Base-by-base conservation (phyloP, 2,797 vertebrate species). In the Linurgus olivaceus region DNA sequence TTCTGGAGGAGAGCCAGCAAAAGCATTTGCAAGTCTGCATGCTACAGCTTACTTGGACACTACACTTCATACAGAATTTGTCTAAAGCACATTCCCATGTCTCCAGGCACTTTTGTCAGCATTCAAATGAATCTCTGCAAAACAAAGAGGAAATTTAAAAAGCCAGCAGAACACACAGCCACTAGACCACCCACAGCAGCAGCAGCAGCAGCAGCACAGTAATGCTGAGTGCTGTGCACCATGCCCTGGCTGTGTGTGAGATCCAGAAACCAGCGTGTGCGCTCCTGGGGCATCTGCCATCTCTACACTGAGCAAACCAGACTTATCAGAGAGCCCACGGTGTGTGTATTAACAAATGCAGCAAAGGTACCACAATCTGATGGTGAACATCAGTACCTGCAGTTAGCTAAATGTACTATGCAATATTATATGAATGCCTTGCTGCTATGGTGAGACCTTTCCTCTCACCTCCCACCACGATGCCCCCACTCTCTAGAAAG, bases 1-100 rank as follows among this genome's bases (percentile, higher is more conserved):
- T 86, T 71, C 81, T 94, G 84, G 92, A 89, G 66, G 29, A 75
- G 11, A 54, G 72, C 80, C 91, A 94, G 71, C 40, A 94, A 93
- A 93, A 91, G 68, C 87, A 91, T 95, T 94, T 95, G 73, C 87
- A 92, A 77, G 51, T 42, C 93, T 94, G 67, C 5, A 4, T 90
- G 73, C 79, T 76, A 13, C 57, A 85, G 37, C 67, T 90, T 82
- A 76, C 62, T 92, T 51, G 55, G 58, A 79, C 68, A 62, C 65
- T 87, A 52, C 66, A 31, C 26, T 92, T 94, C 70, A 93, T 73
- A 79, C 28, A 92, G 59, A 57, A 59, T 25, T 91, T 93, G 57
- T 88, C 88, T 86, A 67, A 85, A 83, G 80, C 68, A 88, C 71
- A 59, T 81, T 93, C 73, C 62, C 38, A 31, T 57, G 40, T 82